phyloP scores from a whole-genome alignment of 1,140 invertebrate genomes.

The Ruditapes philippinarum region DNA sequence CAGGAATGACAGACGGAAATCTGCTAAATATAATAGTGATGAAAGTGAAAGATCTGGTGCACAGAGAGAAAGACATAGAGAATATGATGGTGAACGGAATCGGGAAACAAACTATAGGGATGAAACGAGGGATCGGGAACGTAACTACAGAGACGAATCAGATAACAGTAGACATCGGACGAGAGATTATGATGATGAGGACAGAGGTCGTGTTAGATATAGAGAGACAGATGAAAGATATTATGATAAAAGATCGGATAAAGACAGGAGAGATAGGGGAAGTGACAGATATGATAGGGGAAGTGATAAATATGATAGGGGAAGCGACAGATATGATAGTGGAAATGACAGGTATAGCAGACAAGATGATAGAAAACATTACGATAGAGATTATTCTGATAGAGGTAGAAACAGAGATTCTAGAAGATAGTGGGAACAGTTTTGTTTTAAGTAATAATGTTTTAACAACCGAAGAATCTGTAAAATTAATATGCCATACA shows the following conservation, averaged over 20 bases:
- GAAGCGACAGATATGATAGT: constrained; percentile 28
- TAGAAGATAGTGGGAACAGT: constrained; percentile 30
- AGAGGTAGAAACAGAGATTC: constrained; percentile 5
- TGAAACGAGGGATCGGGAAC: neutral
- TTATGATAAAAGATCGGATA: constrained; percentile 36
- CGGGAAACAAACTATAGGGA: constrained; percentile 51
- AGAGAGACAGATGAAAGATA: constrained; percentile 63
- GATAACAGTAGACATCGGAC: neutral
- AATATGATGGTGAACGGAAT: constrained; percentile 71
- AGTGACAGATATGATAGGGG: neutral
- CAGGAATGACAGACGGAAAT: neutral
- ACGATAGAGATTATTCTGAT: neutral
- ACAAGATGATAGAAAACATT: neutral
- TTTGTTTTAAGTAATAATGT: no score
- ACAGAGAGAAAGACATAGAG: constrained; percentile 39
- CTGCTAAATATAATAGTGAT: constrained; percentile 5
- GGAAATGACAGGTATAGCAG: constrained; percentile 9
- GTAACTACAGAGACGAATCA: constrained; percentile 12
- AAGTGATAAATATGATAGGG: constrained; percentile 32
- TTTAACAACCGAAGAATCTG: no score
- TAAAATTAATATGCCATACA: no score
- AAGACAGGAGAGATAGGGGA: constrained; percentile 2
- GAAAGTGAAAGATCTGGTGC: neutral
- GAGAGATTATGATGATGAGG: constrained; percentile 41
- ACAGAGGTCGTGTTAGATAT: constrained; percentile 74